Evolutionary conservation across 1,140 invertebrate genomes (phyloP).

Genomic region (Neodiprion fabricii): DNA sequence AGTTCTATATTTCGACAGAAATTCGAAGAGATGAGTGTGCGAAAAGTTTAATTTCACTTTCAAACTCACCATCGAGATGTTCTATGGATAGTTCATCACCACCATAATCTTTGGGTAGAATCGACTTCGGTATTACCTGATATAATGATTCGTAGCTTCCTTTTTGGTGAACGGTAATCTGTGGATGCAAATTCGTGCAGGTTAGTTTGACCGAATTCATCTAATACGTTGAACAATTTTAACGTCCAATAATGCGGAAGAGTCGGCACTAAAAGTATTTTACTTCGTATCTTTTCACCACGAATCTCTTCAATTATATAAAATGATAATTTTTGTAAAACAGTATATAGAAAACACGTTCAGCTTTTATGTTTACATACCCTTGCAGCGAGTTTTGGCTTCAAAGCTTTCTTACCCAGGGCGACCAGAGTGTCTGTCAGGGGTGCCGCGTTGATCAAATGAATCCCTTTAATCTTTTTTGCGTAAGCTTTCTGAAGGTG

Average conservation of each 20-base stretch:
- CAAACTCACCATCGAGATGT: slow-evolving; percentile 38
- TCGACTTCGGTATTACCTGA: slow-evolving; percentile 59
- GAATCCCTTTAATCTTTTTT: slow-evolving; percentile 75
- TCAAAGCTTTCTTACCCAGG: slow-evolving; percentile 70
- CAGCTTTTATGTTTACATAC: slow-evolving; percentile 41
- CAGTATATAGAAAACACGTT: background rate
- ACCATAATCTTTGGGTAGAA: slow-evolving; percentile 63
- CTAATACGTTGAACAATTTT: background rate
- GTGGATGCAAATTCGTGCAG: background rate
- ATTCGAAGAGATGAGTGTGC: background rate
- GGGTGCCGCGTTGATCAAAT: slow-evolving; percentile 71
- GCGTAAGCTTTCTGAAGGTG: slow-evolving; percentile 74
- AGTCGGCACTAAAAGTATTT: background rate
- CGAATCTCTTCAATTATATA: background rate
- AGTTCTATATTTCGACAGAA: background rate
- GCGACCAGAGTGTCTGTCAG: slow-evolving; percentile 69
- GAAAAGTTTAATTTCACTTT: no score
- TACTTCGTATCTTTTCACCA: background rate
- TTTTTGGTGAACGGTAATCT: slow-evolving; percentile 53
- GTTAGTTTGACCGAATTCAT: background rate
- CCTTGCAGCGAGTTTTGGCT: slow-evolving; percentile 68
- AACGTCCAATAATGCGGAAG: background rate
- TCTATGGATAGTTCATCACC: slow-evolving; percentile 49
- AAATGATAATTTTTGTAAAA: background rate
- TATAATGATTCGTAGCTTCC: slow-evolving; percentile 58